Base-by-base conservation (phyloP, 2,797 vertebrate species). In the Chloroceryle amazona region DNA sequence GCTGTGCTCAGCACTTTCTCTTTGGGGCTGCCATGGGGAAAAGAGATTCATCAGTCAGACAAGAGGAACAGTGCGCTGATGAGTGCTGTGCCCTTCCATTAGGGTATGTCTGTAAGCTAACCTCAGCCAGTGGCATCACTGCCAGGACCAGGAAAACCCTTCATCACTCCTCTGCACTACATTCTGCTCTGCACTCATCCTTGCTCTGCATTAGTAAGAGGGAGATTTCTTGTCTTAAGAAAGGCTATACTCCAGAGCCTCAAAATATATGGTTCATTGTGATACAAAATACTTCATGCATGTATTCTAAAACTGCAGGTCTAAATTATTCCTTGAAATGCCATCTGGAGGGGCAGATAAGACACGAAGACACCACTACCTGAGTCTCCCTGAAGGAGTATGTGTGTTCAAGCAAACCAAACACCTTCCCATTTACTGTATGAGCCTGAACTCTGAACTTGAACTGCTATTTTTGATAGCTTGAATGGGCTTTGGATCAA, bases 401-500 rank as follows among this genome's bases (percentile, higher is more conserved):
- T 6, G 3, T 20, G 15, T 46, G 10, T 63, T 72, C 66, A 61
- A 39, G 22, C 16, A 61, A 68, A 31, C 4, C 1, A 29, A 86
- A 55, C 1, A 20, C 7, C 25, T 62, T 57, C 39, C 55, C 29
- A 52, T 0, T 0, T 29, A 5, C 21, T 65, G 8, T 33, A 1
- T 1, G 0, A 13, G 31, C 19, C 61, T 81, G 29, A 65, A 5
- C 54, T 81, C 49, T 66, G 63, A 67, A 37, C 17, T 47, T 42
- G 46, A 51, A 13, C 55, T 74, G 15, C 25, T 67, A 35, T 66
- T 75, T 39, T 31, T 33, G 47, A 14, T 8, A 25, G 16, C 17
- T 54, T 71, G 47, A 67, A 13, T 0, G 5, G 49, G 35, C 14
- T 70, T 74, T 82, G 76, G 62, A 51, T 47, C n/a, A 66, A 31